Conservation (phyloP, 2,888 invertebrate genomes). For the Melanostoma mellinum region DNA sequence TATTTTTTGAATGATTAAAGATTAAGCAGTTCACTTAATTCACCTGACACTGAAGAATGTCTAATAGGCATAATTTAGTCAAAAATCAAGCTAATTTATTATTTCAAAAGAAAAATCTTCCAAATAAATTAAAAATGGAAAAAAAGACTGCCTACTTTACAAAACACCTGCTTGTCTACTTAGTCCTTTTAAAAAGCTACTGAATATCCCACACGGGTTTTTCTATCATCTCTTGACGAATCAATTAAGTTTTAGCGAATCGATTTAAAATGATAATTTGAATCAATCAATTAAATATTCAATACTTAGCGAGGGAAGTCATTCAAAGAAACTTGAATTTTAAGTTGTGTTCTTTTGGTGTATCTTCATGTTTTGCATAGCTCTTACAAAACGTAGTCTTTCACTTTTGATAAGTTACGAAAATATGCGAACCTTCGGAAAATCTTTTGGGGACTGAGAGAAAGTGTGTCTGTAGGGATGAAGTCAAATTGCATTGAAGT, state of each 20-base stretch:
- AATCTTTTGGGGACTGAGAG: too few relatives aligned
- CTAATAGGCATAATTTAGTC: neutral
- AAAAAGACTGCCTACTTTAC: slow-evolving; percentile 3
- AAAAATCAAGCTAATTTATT: slow-evolving; percentile 12
- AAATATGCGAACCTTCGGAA: too few relatives aligned
- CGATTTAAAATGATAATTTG: slow-evolving; percentile 2
- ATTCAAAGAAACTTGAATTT: too few relatives aligned
- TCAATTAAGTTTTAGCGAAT: slow-evolving; percentile 33
- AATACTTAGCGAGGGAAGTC: too few relatives aligned
- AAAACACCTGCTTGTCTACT: slow-evolving; percentile 8
- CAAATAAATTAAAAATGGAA: slow-evolving; percentile 36
- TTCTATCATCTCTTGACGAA: neutral
- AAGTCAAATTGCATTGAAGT: too few relatives aligned
- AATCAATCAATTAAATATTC: too few relatives aligned
- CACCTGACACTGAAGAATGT: neutral
- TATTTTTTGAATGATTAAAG: neutral
- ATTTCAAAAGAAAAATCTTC: slow-evolving; percentile 18
- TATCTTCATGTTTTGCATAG: too few relatives aligned
- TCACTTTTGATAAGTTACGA: too few relatives aligned
- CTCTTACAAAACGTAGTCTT: too few relatives aligned
- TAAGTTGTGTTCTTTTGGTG: too few relatives aligned
- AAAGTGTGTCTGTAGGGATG: too few relatives aligned
- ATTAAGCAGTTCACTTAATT: slow-evolving; percentile 2
- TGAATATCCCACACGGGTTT: slow-evolving; percentile 14
- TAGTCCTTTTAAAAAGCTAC: slow-evolving; percentile 21